These are phyloP conservation scores for Spongia lamella DNA, from an alignment of 37 sponge, comb jelly and placozoan genomes.

Conservation along the genomic window DNA sequence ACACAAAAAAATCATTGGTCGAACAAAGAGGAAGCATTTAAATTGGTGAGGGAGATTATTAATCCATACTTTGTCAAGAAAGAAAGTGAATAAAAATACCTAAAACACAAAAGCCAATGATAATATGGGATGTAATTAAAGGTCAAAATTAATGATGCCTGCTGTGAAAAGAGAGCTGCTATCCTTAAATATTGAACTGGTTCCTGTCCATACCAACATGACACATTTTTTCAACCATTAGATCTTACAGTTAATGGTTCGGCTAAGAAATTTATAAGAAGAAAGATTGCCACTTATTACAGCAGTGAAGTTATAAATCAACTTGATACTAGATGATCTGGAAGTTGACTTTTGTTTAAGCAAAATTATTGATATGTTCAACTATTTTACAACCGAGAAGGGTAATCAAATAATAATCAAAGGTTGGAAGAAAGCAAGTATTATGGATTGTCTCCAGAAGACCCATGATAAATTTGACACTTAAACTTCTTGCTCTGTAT, in stretches of 20 bases:
- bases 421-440: conserved; percentile 42
- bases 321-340: conserved; percentile 34
- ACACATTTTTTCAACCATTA: conserved; percentile 29
- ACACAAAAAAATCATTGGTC: conserved; percentile 24
- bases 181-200: too few relatives aligned
- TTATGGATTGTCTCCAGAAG: conserved; percentile 27
- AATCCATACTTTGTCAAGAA: conserved; percentile 30
- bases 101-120: conserved; percentile 22
- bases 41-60: conserved; percentile 4
- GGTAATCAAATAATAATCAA: conserved; percentile 25
- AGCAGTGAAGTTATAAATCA: conserved; percentile 17
- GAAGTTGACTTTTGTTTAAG: conserved; percentile 28
- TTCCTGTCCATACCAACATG: too few relatives aligned
- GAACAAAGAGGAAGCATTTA: conserved; percentile 5
- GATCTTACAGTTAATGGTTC: conserved; percentile 33
- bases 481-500: too few relatives aligned
- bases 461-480: too few relatives aligned
- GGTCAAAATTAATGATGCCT: conserved; percentile 17
- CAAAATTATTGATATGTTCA: conserved; percentile 32
- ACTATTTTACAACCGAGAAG: conserved; percentile 35
- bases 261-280: conserved; percentile 8
- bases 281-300: conserved; percentile 26
- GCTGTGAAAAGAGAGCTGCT: too few relatives aligned
- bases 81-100: conserved; percentile 22
- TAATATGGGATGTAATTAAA: conserved; percentile 40